phyloP scores from a whole-genome alignment of 1,140 invertebrate genomes.

The Drosophila paulistorum region DNA sequence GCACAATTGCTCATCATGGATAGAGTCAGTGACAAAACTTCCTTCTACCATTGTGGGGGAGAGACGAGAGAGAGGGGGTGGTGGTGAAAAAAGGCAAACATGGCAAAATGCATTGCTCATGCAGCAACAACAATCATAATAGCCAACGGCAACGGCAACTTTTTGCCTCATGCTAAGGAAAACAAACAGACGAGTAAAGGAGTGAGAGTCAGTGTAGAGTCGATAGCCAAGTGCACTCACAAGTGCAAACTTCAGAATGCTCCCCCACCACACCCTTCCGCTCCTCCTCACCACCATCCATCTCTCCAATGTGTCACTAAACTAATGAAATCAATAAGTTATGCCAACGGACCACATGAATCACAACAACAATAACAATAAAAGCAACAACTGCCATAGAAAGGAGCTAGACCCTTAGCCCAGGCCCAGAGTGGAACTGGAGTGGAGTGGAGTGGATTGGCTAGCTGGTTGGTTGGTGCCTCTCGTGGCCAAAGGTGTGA shows the following conservation, averaged over 20 bases:
- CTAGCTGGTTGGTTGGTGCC: background rate
- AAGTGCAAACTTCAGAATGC: conserved; percentile 65
- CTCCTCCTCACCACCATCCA: conserved; percentile 3
- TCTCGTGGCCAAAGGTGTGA: conserved; percentile 68
- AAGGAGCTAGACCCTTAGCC: conserved; percentile 32
- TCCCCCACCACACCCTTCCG: background rate
- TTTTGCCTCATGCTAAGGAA: conserved; percentile 11
- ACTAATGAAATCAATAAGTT: conserved; percentile 80
- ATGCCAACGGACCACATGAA: conserved; percentile 57
- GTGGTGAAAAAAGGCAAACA: background rate
- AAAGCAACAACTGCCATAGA: conserved; percentile 32
- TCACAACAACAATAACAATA: conserved; percentile 72
- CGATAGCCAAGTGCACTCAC: conserved; percentile 62
- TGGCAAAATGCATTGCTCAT: conserved; percentile 15
- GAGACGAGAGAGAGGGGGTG: no score
- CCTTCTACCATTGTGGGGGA: background rate
- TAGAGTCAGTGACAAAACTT: conserved; percentile 8
- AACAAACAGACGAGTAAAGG: conserved; percentile 20
- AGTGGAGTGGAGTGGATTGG: conserved; percentile 43
- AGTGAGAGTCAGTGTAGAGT: conserved; percentile 18
- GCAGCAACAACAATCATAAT: conserved; percentile 29
- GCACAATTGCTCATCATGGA: conserved; percentile 47
- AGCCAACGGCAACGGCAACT: conserved; percentile 3
- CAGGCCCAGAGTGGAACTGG: conserved; percentile 40
- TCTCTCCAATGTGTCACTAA: conserved; percentile 64